Percentiles rank a stretch among this genome's conserved stretches.
These are phyloP conservation scores for Poecilia velifera DNA, from an alignment of 2,797 vertebrate genomes.

Conservation along the genomic window DNA sequence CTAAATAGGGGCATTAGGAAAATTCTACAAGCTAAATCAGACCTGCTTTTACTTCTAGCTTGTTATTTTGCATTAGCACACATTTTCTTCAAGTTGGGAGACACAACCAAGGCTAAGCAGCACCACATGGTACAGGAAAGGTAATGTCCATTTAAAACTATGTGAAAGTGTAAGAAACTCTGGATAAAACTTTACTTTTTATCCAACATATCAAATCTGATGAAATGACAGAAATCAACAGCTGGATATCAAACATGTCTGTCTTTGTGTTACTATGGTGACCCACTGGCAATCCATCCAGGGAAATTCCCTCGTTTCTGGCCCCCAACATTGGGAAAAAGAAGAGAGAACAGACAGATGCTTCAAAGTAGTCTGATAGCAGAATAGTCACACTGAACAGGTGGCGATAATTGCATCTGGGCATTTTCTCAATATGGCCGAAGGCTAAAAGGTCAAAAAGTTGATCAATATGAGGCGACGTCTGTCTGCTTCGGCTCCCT, in stretches of 20 bases:
- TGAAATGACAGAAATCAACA: not conserved
- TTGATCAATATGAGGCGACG: slow-evolving; percentile 33
- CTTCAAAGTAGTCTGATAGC: slow-evolving; percentile 11
- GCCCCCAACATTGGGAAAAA: not conserved
- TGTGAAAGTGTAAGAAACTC: not conserved
- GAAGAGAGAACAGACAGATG: slow-evolving; percentile 22
- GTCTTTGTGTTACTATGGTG: slow-evolving; percentile 10
- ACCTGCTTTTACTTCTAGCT: not conserved
- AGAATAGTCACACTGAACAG: slow-evolving; percentile 13
- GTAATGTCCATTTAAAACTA: not conserved
- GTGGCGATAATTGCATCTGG: slow-evolving; percentile 31
- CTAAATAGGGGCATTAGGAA: not conserved
- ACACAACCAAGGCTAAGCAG: not conserved
- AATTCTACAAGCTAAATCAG: not conserved
- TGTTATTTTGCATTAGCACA: not conserved
- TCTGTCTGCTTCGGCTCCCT: slow-evolving; percentile 30
- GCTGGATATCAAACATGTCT: not conserved
- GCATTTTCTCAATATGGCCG: slow-evolving; percentile 31
- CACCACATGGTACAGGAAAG: not conserved
- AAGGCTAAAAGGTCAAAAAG: slow-evolving; percentile 45
- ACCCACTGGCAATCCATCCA: not conserved
- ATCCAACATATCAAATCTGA: not conserved
- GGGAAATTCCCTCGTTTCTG: slow-evolving; percentile 30
- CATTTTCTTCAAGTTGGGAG: not conserved
- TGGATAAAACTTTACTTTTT: slow-evolving; percentile 6